phyloP scores from a whole-genome alignment of 53 echinoderm and acorn worm species.

The Luidia sarsii region DNA sequence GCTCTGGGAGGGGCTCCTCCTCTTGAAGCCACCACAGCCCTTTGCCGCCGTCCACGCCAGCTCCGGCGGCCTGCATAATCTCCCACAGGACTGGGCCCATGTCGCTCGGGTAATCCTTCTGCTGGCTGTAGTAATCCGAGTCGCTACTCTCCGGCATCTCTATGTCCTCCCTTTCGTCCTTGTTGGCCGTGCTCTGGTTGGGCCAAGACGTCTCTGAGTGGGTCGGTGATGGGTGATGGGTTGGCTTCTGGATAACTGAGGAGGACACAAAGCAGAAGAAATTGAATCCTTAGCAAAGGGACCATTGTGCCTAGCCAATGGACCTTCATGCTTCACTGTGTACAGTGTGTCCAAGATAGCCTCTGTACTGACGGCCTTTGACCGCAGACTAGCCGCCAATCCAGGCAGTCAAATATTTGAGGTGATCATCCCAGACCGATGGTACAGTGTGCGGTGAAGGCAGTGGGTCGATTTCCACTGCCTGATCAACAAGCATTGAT shows the following conservation, averaged over 20 bases:
- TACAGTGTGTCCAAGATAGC: too few species aligned
- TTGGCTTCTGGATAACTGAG: conserved; percentile 22
- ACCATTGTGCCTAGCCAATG: not conserved
- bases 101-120: not conserved
- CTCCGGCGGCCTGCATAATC: not conserved
- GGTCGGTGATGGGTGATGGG: not conserved
- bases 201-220: not conserved
- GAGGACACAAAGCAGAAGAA: not conserved
- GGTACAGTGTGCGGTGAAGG: too few species aligned
- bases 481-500: too few species aligned
- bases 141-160: not conserved
- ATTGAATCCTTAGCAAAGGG: not conserved
- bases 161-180: not conserved
- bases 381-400: too few species aligned
- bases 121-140: conserved; percentile 1
- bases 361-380: too few species aligned
- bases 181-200: not conserved
- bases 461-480: too few species aligned
- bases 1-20: conserved; percentile 38
- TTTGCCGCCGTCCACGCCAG: not conserved
- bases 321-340: too few species aligned
- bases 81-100: not conserved
- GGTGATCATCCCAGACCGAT: too few species aligned
- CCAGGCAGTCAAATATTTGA: too few species aligned
- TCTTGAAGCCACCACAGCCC: not conserved